A percentile compares a stretch with the other conserved stretches of the same genome.
phyloP scores from a whole-genome alignment of 2,113 vertebrate species.

The Chiloscyllium plagiosum region DNA sequence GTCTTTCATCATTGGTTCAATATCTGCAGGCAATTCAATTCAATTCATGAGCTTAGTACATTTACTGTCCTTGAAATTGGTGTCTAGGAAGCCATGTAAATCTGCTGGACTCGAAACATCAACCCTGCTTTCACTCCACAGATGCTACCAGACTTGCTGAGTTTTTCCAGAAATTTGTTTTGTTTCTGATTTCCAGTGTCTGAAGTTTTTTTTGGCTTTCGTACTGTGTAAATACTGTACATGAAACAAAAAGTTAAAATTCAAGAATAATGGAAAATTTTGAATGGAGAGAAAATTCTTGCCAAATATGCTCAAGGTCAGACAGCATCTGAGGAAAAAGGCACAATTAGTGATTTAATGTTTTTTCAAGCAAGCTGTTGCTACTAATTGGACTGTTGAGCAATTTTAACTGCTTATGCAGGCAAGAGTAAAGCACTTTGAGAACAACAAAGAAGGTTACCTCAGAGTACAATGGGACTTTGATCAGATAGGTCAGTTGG shows the following conservation, averaged over 20 bases:
- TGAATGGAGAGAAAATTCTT: not conserved
- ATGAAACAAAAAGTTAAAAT: not conserved
- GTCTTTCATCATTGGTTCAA: not conserved
- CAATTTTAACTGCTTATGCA: not conserved
- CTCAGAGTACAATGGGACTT: too few species aligned
- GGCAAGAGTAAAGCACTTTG: not conserved
- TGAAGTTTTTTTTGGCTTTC: too few species aligned
- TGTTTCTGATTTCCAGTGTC: too few species aligned
- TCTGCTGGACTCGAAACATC: too few species aligned
- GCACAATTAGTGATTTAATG: not conserved
- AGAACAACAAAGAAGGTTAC: not conserved
- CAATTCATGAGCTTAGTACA: not conserved
- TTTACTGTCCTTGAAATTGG: not conserved
- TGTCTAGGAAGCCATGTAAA: not conserved
- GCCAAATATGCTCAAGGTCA: not conserved
- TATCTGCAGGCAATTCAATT: not conserved
- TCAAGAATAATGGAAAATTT: not conserved
- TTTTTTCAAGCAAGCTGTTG: not conserved
- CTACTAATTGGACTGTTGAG: not conserved
- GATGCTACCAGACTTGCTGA: too few species aligned
- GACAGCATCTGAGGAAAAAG: not conserved
- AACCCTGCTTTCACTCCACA: too few species aligned
- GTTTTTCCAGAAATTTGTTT: too few species aligned
- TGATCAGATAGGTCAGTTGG: too few species aligned
- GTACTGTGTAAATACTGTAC: not conserved